These are phyloP conservation scores for Prunella himalayana DNA, from an alignment of 2,113 vertebrate genomes.

Conservation along the genomic window DNA sequence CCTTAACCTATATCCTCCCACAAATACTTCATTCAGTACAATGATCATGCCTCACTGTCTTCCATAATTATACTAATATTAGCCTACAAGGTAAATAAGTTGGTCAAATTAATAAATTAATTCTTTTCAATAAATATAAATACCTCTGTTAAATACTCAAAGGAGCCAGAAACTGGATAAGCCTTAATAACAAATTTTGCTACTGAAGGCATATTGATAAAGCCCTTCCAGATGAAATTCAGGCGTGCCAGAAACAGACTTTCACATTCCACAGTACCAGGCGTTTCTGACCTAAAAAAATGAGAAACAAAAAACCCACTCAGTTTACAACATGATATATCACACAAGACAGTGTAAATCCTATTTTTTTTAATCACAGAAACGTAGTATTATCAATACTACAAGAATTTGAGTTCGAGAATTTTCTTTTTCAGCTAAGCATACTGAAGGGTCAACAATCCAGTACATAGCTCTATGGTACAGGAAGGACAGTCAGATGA, in stretches of 20 bases:
- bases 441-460: background rate
- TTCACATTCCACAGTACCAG: slow-evolving; percentile 85
- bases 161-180: slow-evolving; percentile 90
- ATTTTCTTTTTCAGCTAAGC: background rate
- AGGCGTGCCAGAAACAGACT: slow-evolving; percentile 86
- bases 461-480: background rate
- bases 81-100: background rate
- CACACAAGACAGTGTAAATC: background rate
- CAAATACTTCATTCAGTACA: background rate
- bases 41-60: background rate
- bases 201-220: slow-evolving; percentile 94
- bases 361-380: background rate
- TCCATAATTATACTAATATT: background rate
- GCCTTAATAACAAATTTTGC: slow-evolving; percentile 94
- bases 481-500: background rate
- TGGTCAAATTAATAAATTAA: background rate
- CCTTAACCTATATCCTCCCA: background rate
- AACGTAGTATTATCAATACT: background rate
- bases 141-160: slow-evolving; percentile 92
- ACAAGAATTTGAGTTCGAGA: background rate
- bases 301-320: background rate
- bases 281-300: slow-evolving; percentile 74
- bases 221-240: slow-evolving; percentile 90
- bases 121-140: background rate
- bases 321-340: background rate